Evolutionary conservation across 2,113 vertebrate genomes (phyloP), one percentile per base, ranked within the genome.

Genomic region (Hyperoodon ampullatus): DNA sequence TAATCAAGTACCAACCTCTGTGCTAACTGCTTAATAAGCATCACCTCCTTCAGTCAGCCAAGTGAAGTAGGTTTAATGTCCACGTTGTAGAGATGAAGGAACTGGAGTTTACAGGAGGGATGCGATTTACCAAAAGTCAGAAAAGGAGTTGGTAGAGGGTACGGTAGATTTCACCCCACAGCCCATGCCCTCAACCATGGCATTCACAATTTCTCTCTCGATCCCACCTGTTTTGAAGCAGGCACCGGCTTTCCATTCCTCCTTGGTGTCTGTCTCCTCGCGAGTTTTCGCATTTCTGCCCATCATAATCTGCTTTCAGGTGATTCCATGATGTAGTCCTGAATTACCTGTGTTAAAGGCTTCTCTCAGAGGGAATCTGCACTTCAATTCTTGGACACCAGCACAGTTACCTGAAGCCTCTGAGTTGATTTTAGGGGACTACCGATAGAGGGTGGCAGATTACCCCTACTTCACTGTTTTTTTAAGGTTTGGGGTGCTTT

Each of bases 181-280:
- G 58, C 42, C n/a, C 5, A 1, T 6, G 18, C 42, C 85, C 61
- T 75, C 23, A 47, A 2, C 6, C 0, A 6, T 2, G 1, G 21
- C 28, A 18, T 18, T 18, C 30, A 18, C 58, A 3, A 11, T 11
- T 77, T 50, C 28, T 82, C 35, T 78, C 61, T 35, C n/a, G 42
- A n/a, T 5, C 15, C 5, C 6, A 6, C 19, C 39, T 44, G 11
- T 33, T 61, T 28, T 35, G 61, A 91, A 85, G 53, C 28, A 88
- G 44, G 30, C 39, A 14, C 0, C 2, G 21, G 1, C 2, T 50
- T 13, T 35, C 39, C 19, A 5, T 23, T 35, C 15, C 11, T 71
- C 28, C 21, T 30, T 6, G 13, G 10, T 21, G 13, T 19, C 44
- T 21, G 12, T 1, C 4, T 42, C 12, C 50, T 60, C 35, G 0